A percentile compares a stretch with the other conserved stretches of the same genome.
phyloP scores from a whole-genome alignment of 2,797 vertebrate genomes.

The Arremon brunneinucha region DNA sequence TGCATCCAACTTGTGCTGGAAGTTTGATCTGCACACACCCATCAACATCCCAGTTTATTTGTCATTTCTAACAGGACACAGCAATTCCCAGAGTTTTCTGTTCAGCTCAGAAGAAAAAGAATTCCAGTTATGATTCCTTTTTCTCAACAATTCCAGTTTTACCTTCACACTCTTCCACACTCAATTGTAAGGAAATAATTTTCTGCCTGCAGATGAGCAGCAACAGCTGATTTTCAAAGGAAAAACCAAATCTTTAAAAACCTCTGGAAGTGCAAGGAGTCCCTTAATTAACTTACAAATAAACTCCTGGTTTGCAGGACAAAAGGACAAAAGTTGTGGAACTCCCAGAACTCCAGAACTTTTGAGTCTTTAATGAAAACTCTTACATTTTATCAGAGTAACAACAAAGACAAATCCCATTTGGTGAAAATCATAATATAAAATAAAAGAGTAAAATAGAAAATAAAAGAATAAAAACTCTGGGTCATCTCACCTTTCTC shows the following conservation, averaged over 20 bases:
- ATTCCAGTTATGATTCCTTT: not conserved
- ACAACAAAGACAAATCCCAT: not conserved
- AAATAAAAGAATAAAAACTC: not conserved
- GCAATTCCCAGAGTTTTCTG: not conserved
- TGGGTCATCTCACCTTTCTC: slow-evolving; percentile 86
- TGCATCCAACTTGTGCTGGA: not conserved
- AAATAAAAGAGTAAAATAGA: not conserved
- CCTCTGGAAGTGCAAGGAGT: not conserved
- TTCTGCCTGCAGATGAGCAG: not conserved
- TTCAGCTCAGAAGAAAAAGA: not conserved
- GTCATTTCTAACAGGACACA: not conserved
- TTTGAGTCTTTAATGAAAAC: not conserved
- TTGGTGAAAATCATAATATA: not conserved
- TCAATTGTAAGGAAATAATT: not conserved
- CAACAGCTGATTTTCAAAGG: not conserved
- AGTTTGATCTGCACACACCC: not conserved
- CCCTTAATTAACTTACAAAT: not conserved
- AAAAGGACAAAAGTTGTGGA: not conserved
- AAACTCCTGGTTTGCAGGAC: not conserved
- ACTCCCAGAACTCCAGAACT: not conserved
- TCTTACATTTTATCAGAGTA: not conserved
- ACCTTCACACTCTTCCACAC: not conserved
- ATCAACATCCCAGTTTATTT: not conserved
- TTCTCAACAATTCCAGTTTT: not conserved
- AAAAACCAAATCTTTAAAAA: not conserved